Conservation (phyloP, 2,888 invertebrate genomes). For the Sinotaia quadrata region DNA sequence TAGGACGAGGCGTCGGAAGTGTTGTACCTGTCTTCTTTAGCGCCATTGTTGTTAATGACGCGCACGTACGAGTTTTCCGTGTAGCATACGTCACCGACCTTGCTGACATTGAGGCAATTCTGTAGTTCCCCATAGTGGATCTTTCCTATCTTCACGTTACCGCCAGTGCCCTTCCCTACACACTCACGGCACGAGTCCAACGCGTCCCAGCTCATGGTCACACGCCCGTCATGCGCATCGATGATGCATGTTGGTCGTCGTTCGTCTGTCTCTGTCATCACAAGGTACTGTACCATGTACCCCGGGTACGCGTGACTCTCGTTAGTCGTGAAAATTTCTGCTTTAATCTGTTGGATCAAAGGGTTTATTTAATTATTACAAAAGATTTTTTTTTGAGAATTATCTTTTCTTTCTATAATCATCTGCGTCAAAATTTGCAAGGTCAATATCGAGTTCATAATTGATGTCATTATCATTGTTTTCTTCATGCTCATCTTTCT, state of each 20-base stretch:
- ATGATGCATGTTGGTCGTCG: constrained; percentile 15
- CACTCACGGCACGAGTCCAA: constrained; percentile 6
- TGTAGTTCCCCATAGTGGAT: constrained; percentile 41
- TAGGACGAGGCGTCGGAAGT: constrained; percentile 36
- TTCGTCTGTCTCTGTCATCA: background rate
- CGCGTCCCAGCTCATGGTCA: constrained; percentile 13
- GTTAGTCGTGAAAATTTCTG: background rate
- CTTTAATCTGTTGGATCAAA: background rate
- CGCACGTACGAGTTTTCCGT: constrained; percentile 49
- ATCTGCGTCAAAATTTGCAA: too few relatives aligned
- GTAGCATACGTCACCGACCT: constrained; percentile 37
- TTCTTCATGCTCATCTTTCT: too few relatives aligned
- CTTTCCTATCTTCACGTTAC: constrained; percentile 47
- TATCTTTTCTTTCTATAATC: too few relatives aligned
- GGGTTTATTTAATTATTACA: too few relatives aligned
- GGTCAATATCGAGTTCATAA: too few relatives aligned
- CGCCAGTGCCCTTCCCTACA: constrained; percentile 35
- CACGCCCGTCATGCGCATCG: constrained; percentile 8
- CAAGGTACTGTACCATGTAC: constrained; percentile 20
- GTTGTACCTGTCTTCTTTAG: constrained; percentile 6
- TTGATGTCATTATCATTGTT: too few relatives aligned
- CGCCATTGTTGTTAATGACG: constrained; percentile 46
- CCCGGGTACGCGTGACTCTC: constrained; percentile 3
- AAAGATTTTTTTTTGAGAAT: too few relatives aligned
- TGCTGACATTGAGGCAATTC: constrained; percentile 33